A percentile compares a stretch with the other conserved stretches of the same genome.
Evolutionary conservation across 2,797 vertebrate species (phyloP).

Genomic region (Psittacula derbiana): DNA sequence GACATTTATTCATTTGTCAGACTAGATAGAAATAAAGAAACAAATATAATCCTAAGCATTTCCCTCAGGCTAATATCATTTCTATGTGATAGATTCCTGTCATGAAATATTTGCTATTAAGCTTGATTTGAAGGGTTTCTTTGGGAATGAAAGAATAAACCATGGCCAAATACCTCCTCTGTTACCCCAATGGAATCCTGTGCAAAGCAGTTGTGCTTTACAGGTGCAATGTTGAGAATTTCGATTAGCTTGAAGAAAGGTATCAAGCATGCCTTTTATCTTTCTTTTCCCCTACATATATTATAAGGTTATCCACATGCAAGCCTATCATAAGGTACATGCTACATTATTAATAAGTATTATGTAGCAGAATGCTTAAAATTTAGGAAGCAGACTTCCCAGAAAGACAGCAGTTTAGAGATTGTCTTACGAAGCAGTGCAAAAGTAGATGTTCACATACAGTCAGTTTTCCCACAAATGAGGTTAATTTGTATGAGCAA

Average conservation of each 20-base stretch:
- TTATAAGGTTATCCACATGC: not conserved
- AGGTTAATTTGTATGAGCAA: slow-evolving; percentile 71
- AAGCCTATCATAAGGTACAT: not conserved
- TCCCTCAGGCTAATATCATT: not conserved
- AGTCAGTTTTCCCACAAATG: slow-evolving; percentile 46
- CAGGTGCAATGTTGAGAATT: not conserved
- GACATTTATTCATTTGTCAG: not conserved
- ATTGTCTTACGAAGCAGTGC: not conserved
- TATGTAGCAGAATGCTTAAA: not conserved
- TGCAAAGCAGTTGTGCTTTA: not conserved
- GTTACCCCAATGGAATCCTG: not conserved
- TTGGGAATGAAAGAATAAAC: not conserved
- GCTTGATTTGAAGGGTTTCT: not conserved
- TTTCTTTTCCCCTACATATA: not conserved
- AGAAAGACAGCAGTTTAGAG: not conserved
- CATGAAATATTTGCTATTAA: not conserved
- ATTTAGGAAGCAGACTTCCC: not conserved
- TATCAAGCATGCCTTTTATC: not conserved
- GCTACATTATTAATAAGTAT: not conserved
- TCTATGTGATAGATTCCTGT: not conserved
- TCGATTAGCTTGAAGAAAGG: not conserved
- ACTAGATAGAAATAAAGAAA: not conserved
- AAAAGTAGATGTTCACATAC: slow-evolving; percentile 10
- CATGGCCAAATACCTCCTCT: not conserved
- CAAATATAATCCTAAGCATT: not conserved